phyloP scores from a whole-genome alignment of 2,113 vertebrate genomes.

The Miniopterus natalensis region DNA sequence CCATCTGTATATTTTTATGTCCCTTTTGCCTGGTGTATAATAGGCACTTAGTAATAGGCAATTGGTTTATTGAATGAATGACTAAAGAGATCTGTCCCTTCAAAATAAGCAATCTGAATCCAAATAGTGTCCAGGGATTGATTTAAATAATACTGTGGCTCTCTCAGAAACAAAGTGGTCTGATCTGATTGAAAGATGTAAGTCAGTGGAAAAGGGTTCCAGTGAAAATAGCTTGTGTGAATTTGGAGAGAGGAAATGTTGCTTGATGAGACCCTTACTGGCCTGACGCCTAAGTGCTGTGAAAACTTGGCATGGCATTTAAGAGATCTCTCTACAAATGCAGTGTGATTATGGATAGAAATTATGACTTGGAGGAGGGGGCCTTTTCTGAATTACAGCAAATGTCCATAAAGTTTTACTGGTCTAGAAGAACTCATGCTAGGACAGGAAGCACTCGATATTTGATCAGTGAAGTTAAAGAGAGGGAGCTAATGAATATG shows the following conservation, averaged over 20 bases:
- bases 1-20: not conserved
- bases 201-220: not conserved
- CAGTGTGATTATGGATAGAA: conserved; percentile 1
- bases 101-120: conserved; percentile 6
- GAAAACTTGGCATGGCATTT: not conserved
- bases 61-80: conserved; percentile 29
- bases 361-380: not conserved
- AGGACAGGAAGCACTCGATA: conserved; percentile 6
- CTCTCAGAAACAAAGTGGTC: not conserved
- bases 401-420: not conserved
- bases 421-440: conserved; percentile 35
- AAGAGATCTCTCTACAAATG: not conserved
- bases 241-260: not conserved
- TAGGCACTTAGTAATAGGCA: not conserved
- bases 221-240: not conserved
- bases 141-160: not conserved
- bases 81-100: not conserved
- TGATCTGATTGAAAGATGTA: not conserved
- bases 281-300: not conserved
- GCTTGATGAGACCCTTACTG: not conserved
- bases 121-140: not conserved
- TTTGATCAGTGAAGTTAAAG: not conserved
- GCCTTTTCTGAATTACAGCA: not conserved
- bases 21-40: not conserved
- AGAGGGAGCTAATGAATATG: not conserved